These are phyloP conservation scores for Nestor notabilis DNA, from an alignment of 2,113 vertebrate genomes.

Conservation along the genomic window DNA sequence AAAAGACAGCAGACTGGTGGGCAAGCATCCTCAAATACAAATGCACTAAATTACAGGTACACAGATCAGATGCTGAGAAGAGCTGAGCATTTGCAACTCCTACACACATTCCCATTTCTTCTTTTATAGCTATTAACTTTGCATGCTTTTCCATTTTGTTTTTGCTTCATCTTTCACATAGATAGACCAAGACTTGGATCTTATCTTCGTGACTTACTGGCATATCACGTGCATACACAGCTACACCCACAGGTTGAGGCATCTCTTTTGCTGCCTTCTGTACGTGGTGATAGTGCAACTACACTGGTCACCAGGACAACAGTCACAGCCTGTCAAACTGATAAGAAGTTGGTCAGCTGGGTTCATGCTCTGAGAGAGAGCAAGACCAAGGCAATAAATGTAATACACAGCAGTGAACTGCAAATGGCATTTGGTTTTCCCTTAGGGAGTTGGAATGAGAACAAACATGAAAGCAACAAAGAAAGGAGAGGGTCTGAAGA, in stretches of 20 bases:
- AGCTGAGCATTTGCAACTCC: slow-evolving; percentile 37
- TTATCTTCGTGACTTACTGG: neutral
- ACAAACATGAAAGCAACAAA: neutral
- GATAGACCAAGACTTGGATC: neutral
- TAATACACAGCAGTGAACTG: neutral
- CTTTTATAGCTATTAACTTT: neutral
- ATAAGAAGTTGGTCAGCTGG: slow-evolving; percentile 11
- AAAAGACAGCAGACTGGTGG: neutral
- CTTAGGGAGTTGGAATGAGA: neutral
- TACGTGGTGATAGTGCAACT: slow-evolving; percentile 7
- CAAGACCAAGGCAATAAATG: neutral
- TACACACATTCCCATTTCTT: slow-evolving; percentile 1
- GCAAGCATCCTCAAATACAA: neutral
- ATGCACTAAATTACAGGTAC: neutral
- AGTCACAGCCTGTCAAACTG: slow-evolving; percentile 8
- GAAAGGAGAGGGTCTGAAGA: neutral
- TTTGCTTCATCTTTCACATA: neutral
- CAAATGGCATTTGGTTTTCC: neutral
- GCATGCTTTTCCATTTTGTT: neutral
- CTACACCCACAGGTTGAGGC: neutral
- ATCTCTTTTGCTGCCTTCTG: slow-evolving; percentile 7
- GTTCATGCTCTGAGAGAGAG: neutral
- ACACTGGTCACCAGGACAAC: neutral
- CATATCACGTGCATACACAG: neutral
- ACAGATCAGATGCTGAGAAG: neutral